Percentiles rank a stretch among this genome's conserved stretches.
These are phyloP conservation scores for Acrossocheilus wenchowensis DNA, from an alignment of 2,797 vertebrate genomes.

Conservation along the genomic window DNA sequence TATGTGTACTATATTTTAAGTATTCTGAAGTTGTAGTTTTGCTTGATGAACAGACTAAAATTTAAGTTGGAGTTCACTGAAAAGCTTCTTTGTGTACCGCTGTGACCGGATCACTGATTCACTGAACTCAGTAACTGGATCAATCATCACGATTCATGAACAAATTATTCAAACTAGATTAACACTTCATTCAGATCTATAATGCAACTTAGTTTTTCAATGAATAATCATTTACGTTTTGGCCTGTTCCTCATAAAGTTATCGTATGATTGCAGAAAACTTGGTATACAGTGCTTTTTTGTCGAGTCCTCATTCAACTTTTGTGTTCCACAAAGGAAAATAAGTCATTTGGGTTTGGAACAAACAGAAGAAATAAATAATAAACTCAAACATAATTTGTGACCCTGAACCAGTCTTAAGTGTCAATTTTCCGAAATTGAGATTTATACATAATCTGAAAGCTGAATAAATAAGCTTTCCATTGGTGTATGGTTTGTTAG, in stretches of 20 bases:
- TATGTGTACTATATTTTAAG: not conserved
- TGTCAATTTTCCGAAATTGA: too few species aligned
- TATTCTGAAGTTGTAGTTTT: not conserved
- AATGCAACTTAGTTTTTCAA: not conserved
- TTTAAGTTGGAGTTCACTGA: not conserved
- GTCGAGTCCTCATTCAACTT: not conserved
- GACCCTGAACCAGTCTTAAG: too few species aligned
- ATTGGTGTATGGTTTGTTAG: too few species aligned
- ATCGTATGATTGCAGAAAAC: not conserved
- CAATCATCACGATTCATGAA: not conserved
- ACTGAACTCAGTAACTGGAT: not conserved
- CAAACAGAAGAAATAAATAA: not conserved
- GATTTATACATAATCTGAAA: too few species aligned
- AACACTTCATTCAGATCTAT: not conserved
- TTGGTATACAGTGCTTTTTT: not conserved
- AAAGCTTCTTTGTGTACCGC: not conserved
- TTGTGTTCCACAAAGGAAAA: not conserved
- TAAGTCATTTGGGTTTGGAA: not conserved
- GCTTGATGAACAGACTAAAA: not conserved
- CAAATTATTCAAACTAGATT: not conserved
- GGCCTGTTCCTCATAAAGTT: not conserved
- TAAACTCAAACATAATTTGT: not conserved
- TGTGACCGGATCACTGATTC: not conserved
- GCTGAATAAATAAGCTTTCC: too few species aligned
- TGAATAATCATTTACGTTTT: not conserved